Evolutionary conservation across 2,113 vertebrate species (phyloP).

Genomic region (Entomyzon cyanotis): DNA sequence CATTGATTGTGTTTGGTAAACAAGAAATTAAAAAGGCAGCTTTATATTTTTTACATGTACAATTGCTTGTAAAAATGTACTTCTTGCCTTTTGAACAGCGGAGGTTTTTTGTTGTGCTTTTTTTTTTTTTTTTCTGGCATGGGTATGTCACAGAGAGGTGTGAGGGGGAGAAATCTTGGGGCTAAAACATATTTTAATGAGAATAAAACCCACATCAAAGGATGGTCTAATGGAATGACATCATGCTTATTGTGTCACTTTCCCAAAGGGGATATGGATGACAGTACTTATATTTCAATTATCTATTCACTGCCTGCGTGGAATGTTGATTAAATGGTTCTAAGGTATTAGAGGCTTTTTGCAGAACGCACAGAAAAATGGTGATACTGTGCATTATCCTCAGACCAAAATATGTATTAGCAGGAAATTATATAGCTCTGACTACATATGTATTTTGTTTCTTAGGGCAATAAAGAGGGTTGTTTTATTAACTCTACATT

Average conservation of each 20-base stretch:
- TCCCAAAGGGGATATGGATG: constrained; percentile 55
- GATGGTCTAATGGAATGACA: constrained; percentile 49
- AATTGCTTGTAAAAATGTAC: constrained; percentile 24
- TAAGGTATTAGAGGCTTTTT: constrained; percentile 24
- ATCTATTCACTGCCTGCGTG: constrained; percentile 13
- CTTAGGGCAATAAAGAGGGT: background rate
- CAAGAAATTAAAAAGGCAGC: constrained; percentile 32
- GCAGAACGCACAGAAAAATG: constrained; percentile 1
- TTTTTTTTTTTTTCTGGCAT: background rate
- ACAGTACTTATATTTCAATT: constrained; percentile 49
- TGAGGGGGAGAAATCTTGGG: background rate
- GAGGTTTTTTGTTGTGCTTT: background rate
- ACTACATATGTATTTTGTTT: constrained; percentile 14
- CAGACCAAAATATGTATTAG: constrained; percentile 25
- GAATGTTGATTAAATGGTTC: constrained; percentile 41
- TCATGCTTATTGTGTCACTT: constrained; percentile 55
- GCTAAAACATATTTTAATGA: constrained; percentile 57
- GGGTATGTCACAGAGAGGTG: background rate
- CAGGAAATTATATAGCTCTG: constrained; percentile 35
- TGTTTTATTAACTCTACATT: background rate
- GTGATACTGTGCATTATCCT: constrained; percentile 32
- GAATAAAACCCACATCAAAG: constrained; percentile 64
- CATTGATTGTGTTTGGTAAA: constrained; percentile 32
- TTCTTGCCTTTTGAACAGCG: constrained; percentile 3
- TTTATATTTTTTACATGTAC: constrained; percentile 41